phyloP scores from a whole-genome alignment of 2,113 vertebrate species.

The Rhabdornis inornatus region DNA sequence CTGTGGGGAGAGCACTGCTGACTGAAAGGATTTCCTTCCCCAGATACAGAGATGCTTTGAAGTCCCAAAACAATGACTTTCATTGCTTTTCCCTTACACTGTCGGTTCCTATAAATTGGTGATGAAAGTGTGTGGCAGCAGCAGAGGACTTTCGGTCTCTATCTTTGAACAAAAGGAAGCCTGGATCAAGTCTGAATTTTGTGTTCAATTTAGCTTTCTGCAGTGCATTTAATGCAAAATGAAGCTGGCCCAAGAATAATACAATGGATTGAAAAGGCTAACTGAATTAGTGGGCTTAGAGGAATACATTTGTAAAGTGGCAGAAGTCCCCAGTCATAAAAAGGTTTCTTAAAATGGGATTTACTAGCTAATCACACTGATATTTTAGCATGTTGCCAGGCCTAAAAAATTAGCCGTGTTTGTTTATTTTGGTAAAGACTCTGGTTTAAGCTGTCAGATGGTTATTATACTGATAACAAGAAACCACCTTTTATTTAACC shows the following conservation, averaged over 20 bases:
- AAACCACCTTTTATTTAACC: conserved; percentile 44
- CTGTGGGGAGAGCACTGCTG: conserved; percentile 77
- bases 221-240: conserved; percentile 86
- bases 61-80: conserved; percentile 87
- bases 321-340: conserved; percentile 85
- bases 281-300: conserved; percentile 87
- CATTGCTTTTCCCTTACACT: conserved; percentile 82
- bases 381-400: conserved; percentile 81
- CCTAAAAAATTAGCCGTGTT: conserved; percentile 79
- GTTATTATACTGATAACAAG: conserved; percentile 59
- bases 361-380: conserved; percentile 81
- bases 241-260: conserved; percentile 84
- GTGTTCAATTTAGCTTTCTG: conserved; percentile 83
- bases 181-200: conserved; percentile 82
- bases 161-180: conserved; percentile 84
- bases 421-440: conserved; percentile 80
- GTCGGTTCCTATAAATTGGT: conserved; percentile 83
- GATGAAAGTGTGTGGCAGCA: conserved; percentile 85
- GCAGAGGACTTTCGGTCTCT: conserved; percentile 81
- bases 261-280: conserved; percentile 88
- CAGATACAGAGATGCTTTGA: conserved; percentile 84
- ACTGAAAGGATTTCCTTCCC: conserved; percentile 88
- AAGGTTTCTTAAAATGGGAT: conserved; percentile 87
- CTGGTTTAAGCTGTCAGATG: conserved; percentile 60
- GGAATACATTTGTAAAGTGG: conserved; percentile 89